Percentiles rank a stretch among this genome's conserved stretches.
These are phyloP conservation scores for Acropora tenuis DNA, from an alignment of 64 coral and sea anemone genomes.

Conservation along the genomic window DNA sequence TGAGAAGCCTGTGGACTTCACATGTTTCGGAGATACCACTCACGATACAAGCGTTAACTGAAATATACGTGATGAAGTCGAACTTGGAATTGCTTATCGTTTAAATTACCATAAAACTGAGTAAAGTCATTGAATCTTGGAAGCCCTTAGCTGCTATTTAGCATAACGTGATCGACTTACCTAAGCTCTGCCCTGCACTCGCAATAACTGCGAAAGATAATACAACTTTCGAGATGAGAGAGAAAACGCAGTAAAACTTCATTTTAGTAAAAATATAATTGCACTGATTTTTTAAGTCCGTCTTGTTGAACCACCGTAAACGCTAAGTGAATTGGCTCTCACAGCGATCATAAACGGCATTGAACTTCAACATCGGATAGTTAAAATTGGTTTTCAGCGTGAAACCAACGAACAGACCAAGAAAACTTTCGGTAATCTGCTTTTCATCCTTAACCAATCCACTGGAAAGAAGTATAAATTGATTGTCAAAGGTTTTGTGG, in stretches of 20 bases:
- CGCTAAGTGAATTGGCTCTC: neutral
- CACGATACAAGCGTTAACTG: neutral
- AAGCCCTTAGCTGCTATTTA: neutral
- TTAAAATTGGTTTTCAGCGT: too few species aligned
- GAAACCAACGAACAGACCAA: neutral
- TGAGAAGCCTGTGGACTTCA: too few species aligned
- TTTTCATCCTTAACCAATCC: neutral
- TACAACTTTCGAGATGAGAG: neutral
- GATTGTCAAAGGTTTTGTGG: neutral
- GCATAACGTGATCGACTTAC: neutral
- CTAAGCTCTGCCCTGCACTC: neutral
- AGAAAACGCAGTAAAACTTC: neutral
- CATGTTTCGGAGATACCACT: too few species aligned
- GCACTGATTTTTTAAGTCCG: neutral
- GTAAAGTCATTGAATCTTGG: neutral
- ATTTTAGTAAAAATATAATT: neutral
- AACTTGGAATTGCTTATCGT: neutral
- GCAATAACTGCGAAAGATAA: neutral
- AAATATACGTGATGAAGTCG: neutral
- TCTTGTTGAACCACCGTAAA: neutral
- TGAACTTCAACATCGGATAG: too few species aligned
- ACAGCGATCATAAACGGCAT: neutral
- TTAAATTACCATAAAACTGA: too few species aligned
- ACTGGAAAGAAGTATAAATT: neutral
- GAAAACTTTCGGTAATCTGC: neutral